Conservation (phyloP, 2,113 vertebrate species). For the Myiopsitta monachus region DNA sequence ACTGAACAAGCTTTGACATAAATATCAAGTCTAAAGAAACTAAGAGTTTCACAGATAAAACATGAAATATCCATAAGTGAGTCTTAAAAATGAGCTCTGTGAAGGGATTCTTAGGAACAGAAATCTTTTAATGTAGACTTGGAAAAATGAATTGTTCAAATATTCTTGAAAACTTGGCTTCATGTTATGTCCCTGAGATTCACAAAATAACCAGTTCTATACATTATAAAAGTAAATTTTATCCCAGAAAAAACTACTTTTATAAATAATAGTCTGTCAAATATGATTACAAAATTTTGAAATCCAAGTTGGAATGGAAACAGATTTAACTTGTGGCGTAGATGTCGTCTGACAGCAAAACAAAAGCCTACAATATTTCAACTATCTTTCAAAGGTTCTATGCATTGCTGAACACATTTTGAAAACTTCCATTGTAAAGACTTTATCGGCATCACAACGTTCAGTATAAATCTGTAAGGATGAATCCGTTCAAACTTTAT, state of each 20-base stretch:
- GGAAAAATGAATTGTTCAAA: not conserved
- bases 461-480: conserved; percentile 1
- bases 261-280: not conserved
- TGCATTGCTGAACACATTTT: not conserved
- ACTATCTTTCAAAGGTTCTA: not conserved
- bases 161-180: not conserved
- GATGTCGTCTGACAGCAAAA: not conserved
- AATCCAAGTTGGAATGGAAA: not conserved
- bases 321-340: not conserved
- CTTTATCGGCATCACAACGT: not conserved
- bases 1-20: not conserved
- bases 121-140: not conserved
- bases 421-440: not conserved
- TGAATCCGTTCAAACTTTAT: not conserved
- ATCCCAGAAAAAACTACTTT: not conserved
- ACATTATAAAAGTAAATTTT: not conserved
- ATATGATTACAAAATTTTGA: not conserved
- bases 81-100: not conserved
- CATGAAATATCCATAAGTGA: not conserved
- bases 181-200: not conserved
- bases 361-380: not conserved
- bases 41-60: not conserved
- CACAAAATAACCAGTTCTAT: not conserved
- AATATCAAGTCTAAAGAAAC: not conserved
- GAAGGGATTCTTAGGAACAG: not conserved